phyloP scores from a whole-genome alignment of 2,113 vertebrate genomes.

The Cyprinus carpio region DNA sequence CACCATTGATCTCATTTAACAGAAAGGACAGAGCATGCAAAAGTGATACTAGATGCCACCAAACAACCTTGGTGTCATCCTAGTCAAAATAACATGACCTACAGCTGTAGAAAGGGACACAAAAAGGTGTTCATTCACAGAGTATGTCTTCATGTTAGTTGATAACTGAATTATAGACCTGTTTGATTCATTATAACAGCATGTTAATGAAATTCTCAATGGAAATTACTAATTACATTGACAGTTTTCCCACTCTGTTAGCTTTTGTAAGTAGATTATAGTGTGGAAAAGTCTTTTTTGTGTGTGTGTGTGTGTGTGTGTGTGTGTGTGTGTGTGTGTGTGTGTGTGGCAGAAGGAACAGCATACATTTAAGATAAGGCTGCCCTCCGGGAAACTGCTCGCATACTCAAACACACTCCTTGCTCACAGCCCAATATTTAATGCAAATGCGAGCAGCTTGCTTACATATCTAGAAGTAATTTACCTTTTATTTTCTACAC shows the following conservation, averaged over 20 bases:
- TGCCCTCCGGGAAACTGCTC: slow-evolving; percentile 28
- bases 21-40: background rate
- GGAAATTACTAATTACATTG: background rate
- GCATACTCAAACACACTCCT: slow-evolving; percentile 15
- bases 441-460: slow-evolving; percentile 25
- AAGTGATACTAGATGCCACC: slow-evolving; percentile 17
- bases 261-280: background rate
- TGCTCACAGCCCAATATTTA: slow-evolving; percentile 15
- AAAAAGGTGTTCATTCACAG: background rate
- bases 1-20: background rate
- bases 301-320: slow-evolving; percentile 22
- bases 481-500: slow-evolving; percentile 8
- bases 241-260: background rate
- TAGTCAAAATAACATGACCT: background rate
- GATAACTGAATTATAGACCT: background rate
- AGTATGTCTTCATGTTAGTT: background rate
- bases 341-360: slow-evolving; percentile 14
- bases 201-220: background rate
- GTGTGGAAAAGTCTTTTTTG: slow-evolving; percentile 1
- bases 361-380: slow-evolving; percentile 27
- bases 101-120: background rate
- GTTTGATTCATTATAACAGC: background rate
- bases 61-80: background rate
- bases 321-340: slow-evolving; percentile 23
- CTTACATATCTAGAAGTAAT: slow-evolving; percentile 34